Conservation (phyloP, 1,140 invertebrate species). For the Rhyacophila brunnea region DNA sequence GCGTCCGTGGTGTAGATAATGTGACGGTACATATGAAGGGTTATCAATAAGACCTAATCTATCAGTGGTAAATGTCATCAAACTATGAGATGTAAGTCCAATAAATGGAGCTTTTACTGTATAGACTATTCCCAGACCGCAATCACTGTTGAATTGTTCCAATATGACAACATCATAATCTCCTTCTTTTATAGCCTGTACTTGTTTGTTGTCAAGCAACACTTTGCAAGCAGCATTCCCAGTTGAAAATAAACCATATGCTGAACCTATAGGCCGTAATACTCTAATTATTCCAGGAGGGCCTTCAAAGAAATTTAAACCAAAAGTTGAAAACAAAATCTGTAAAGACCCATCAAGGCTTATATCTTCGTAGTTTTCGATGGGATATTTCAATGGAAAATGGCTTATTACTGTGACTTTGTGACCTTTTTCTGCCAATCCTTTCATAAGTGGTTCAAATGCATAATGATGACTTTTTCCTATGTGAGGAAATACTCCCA, state of each 20-base stretch:
- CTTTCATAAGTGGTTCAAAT: conserved; percentile 63
- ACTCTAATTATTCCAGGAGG: too few species aligned
- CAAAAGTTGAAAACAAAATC: conserved; percentile 15
- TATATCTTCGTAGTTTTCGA: conserved; percentile 60
- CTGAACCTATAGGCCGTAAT: not conserved
- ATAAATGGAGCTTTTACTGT: conserved; percentile 64
- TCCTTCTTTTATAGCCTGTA: conserved; percentile 46
- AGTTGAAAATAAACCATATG: not conserved
- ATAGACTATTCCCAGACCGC: conserved; percentile 61
- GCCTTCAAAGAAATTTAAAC: conserved; percentile 23
- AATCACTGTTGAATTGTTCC: conserved; percentile 70
- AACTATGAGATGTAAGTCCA: conserved; percentile 52
- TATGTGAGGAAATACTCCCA: conserved; percentile 63
- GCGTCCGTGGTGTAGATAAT: conserved; percentile 55
- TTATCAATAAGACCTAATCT: conserved; percentile 58
- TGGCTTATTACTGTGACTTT: conserved; percentile 66
- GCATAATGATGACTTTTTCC: conserved; percentile 70
- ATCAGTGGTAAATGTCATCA: conserved; percentile 60
- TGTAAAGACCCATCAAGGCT: conserved; percentile 44
- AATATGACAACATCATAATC: conserved; percentile 66
- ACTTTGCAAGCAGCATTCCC: conserved; percentile 40
- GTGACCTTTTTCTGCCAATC: conserved; percentile 62
- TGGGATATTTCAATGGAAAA: conserved; percentile 53
- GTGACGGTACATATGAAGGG: conserved; percentile 56
- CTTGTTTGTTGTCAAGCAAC: conserved; percentile 43